Conservation (phyloP, 2,113 vertebrate genomes). For the Xenotilapia caudafasciata region DNA sequence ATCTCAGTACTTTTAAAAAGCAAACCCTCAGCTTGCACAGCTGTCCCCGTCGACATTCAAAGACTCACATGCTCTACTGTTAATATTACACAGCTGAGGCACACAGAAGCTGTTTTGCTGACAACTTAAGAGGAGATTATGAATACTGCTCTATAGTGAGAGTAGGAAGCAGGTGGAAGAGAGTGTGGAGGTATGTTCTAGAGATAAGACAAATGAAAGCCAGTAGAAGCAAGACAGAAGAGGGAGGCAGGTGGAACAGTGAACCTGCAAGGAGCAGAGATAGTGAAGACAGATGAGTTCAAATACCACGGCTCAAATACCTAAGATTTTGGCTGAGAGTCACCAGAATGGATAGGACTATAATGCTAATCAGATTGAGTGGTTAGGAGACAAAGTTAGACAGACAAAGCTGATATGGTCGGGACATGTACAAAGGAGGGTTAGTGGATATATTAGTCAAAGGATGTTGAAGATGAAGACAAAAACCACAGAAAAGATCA, state of each 20-base stretch:
- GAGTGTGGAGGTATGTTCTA: not conserved
- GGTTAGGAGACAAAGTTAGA: not conserved
- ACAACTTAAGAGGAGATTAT: not conserved
- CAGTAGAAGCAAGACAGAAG: not conserved
- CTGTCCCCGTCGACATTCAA: not conserved
- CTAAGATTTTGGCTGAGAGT: not conserved
- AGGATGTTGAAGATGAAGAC: not conserved
- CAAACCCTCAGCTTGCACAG: constrained; percentile 1
- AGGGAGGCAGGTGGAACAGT: not conserved
- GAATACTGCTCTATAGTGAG: not conserved
- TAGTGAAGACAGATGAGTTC: not conserved
- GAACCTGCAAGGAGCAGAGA: not conserved
- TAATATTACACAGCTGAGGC: not conserved
- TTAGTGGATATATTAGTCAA: not conserved
- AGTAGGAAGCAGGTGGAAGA: not conserved
- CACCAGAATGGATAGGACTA: not conserved
- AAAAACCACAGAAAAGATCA: not conserved
- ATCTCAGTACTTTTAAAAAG: not conserved
- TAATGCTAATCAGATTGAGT: not conserved
- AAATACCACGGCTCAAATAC: not conserved
- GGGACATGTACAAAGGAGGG: not conserved
- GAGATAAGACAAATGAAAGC: not conserved
- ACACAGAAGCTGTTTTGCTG: not conserved
- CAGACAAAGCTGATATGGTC: not conserved
- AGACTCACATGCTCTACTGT: not conserved